Conservation (phyloP, 2,113 vertebrate species). For the Casuarius casuarius region DNA sequence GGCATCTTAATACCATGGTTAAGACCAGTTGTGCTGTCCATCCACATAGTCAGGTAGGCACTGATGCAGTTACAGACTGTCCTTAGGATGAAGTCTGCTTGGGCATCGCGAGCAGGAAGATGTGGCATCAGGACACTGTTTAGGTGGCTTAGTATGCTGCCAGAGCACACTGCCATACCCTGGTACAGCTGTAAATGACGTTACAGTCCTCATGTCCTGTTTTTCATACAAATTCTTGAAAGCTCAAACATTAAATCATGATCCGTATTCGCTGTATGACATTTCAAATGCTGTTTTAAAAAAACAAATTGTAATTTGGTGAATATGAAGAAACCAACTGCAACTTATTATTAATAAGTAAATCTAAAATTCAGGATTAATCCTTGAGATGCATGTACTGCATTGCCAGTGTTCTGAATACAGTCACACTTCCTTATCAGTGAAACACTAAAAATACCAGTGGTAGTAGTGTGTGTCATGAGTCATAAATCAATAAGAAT, state of each 20-base stretch:
- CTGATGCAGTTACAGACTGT: neutral
- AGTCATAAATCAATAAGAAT: conserved; percentile 68
- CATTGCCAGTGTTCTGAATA: neutral
- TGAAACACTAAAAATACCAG: conserved; percentile 57
- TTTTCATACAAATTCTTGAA: neutral
- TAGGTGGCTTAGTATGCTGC: neutral
- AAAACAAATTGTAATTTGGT: neutral
- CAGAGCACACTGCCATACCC: neutral
- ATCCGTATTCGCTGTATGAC: neutral
- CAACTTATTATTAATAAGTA: neutral
- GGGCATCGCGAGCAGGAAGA: neutral
- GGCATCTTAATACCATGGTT: neutral
- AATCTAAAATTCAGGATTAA: neutral
- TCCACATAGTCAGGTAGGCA: neutral
- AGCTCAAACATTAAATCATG: neutral
- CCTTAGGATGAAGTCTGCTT: neutral
- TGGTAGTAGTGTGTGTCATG: conserved; percentile 29
- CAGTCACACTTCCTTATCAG: neutral
- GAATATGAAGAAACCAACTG: neutral
- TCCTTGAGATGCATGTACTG: neutral
- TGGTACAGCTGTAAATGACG: neutral
- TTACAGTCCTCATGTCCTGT: neutral
- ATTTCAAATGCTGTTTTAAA: neutral
- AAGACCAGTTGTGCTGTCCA: neutral
- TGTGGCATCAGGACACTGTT: neutral